phyloP scores from a whole-genome alignment of 1,140 invertebrate species.

The Lepidurus couesii region DNA sequence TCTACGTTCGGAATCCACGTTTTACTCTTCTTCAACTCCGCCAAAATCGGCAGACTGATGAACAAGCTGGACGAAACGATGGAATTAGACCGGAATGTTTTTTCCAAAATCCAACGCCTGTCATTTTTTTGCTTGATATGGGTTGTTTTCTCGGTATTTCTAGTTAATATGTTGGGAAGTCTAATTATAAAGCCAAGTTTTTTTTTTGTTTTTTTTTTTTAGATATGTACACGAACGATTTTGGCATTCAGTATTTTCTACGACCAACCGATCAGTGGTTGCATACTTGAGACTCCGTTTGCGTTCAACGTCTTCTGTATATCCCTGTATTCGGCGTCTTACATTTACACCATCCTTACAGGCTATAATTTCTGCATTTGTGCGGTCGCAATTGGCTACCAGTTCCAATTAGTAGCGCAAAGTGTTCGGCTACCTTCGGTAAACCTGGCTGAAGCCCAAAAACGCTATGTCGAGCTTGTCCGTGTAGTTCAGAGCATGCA shows the following conservation, averaged over 20 bases:
- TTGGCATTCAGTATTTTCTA: not conserved
- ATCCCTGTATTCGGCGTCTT: not conserved
- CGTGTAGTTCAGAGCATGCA: not conserved
- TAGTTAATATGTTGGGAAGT: not conserved
- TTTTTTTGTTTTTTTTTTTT: not conserved
- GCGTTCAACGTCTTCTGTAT: slow-evolving; percentile 3
- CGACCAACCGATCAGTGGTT: not conserved
- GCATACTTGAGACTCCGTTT: not conserved
- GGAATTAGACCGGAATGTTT: not conserved
- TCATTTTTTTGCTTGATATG: not conserved
- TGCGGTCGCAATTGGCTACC: not conserved
- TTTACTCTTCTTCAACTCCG: not conserved
- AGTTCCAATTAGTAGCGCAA: not conserved
- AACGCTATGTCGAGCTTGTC: not conserved
- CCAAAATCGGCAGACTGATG: not conserved
- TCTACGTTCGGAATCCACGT: not conserved
- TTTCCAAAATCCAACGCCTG: not conserved
- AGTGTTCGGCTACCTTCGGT: not conserved
- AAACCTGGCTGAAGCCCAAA: not conserved
- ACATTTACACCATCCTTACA: not conserved
- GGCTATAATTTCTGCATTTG: not conserved
- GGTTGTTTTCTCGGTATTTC: not conserved
- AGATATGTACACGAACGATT: not conserved
- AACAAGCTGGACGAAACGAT: not conserved
- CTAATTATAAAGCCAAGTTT: not conserved